Conservation (phyloP, 1,140 invertebrate species). For the Bombyx mori region ASM3026992v2 NC_085112.1:5305501-5306000, state of each 20-base stretch:
- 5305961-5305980: no score
- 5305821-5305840: conserved; percentile 64
- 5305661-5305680: conserved; percentile 35
- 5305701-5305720: conserved; percentile 55
- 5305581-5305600: conserved; percentile 40
- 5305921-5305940: conserved; percentile 51
- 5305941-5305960: conserved; percentile 58
- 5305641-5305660: conserved; percentile 40
- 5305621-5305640: conserved; percentile 23
- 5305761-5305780: conserved; percentile 29
- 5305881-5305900: conserved; percentile 37
- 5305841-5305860: conserved; percentile 50
- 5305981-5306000: not conserved
- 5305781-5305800: conserved; percentile 62
- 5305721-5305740: conserved; percentile 56
- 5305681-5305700: conserved; percentile 39
- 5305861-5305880: conserved; percentile 39
- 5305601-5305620: conserved; percentile 29
- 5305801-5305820: conserved; percentile 65
- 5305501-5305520: conserved; percentile 40
- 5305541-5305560: conserved; percentile 38
- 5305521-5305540: conserved; percentile 38
- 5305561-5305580: conserved; percentile 38
- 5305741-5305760: conserved; percentile 42
- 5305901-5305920: conserved; percentile 34